Evolutionary conservation across 2,888 invertebrate species (phyloP), one percentile per base, ranked within the genome.

Genomic region (Octonoba sinensis): DNA sequence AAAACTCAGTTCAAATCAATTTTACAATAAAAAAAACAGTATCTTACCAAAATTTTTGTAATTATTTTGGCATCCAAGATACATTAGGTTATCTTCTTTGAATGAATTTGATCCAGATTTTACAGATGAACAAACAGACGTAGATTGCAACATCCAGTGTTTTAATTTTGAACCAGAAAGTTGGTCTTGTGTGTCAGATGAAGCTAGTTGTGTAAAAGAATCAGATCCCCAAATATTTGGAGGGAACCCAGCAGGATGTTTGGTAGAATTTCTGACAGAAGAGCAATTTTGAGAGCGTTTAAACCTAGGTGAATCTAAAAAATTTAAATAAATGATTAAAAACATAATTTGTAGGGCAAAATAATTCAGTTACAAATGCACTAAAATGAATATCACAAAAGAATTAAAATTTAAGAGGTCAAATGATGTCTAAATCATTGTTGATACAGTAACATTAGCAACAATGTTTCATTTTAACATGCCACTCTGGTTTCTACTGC

Each of bases 111-210:
- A 24, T 22, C 36, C 62, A 71, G 36, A 11, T 36, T 36, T 36
- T 36, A 47, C 20, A 0, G 57, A 36, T 22, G 81, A 74, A 49
- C 20, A 54, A n/a, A 18, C 56, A n/a, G 69, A 20, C 54, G 51
- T 71, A 15, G 75, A 71, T 20, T 82, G 65, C 16, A 75, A 16
- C 75, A 82, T 72, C 82, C 82, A 82, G 20, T 71, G 27, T 51
- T 44, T 76, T 67, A 82, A 72, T 62, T 82, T 82, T 18, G 82
- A 82, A 22, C 82, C 82, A 36, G 71, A 27, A 16, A 82, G 66
- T 18, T 76, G 69, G 36, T 70, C 74, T n/a, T 74, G 74, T 15
- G 49, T 22, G 16, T 75, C 74, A 24, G 70, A 36, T 6, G 71
- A 54, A 60, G 12, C 18, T 20, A 59, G 44, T 11, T 51, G 62